Base-by-base conservation (phyloP, 2,113 vertebrate species). In the Rynchops niger region DNA sequence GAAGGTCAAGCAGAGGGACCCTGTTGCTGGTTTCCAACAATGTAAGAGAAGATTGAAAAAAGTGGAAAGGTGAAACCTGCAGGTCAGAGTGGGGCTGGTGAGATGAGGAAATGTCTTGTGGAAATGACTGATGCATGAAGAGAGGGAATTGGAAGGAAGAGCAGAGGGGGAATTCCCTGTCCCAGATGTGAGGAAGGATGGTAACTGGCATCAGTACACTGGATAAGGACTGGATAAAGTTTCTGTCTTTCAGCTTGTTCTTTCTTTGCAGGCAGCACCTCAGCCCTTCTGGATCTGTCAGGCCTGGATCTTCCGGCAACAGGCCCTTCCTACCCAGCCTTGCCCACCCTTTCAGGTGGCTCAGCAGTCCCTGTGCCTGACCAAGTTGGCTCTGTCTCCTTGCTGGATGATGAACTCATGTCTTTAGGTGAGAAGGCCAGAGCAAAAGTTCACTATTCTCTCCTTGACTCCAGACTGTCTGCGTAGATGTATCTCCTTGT, bases 381-480 rank as follows among this genome's bases (percentile, higher is more conserved):
- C 78, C 96, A 98, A 79, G 97, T 98, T 93, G 70, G 97, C 63
- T 98, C 98, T 1, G 79, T 99, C 72, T 99, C 98, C 81, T 97
- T 99, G 88, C 96, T 99, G 79, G 99, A 99, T 26, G 99, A 99
- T 66, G 99, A 99, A 82, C 99, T 99, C 79, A 99, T 99, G 99
- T 99, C 99, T 71, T 98, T 99, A 93, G 99, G 99, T 99, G 92
- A 98, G 98, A 72, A 90, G 26, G 25, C 47, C 20, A 79, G n/a
- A 77, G 73, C 36, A 43, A 91, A 88, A 82, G 6, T 22, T 78
- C 43, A 18, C 40, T 22, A 8, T 85, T 87, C 34, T 56, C 5
- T 65, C 9, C 43, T 55, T 72, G 30, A n/a, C 23, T 82, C 29
- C 50, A 29, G 27, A 21, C 32, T 72, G 32, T 71, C 65, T 74